Evolutionary conservation across 2,113 vertebrate genomes (phyloP), one percentile per base, ranked within the genome.

Genomic region (Hydrochoerus hydrochaeris): DNA sequence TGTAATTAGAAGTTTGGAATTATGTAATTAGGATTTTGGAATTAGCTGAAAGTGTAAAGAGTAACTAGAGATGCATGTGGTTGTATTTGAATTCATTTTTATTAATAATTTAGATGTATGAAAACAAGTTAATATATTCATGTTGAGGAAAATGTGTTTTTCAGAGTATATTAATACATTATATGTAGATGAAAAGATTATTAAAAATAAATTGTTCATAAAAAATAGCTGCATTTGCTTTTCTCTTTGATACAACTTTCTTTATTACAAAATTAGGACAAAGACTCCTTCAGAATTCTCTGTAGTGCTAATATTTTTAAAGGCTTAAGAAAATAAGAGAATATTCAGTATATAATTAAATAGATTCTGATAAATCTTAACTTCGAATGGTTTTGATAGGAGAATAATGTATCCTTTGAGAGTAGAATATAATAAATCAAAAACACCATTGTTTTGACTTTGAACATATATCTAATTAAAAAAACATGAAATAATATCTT

Each of bases 51-150:
- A 4, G 13, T 69, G 19, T 73, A 73, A 22, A 38, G 19, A 24
- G 20, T 85, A 13, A 41, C 60, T 49, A 71, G 17, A 75, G 19
- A 81, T 75, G 5, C 6, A 38, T 65, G 7, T 73, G 14, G 3
- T 83, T 93, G 22, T 52, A 69, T 57, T 90, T 94, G 84, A 93
- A 32, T 65, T 89, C 58, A 92, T 1, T 80, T 93, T 91, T 65
- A 90, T 26, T 63, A 84, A 52, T 24, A 91, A 65, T 67, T 87
- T 84, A 83, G 41, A 58, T 7, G 0, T 65, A 44, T 20, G 65
- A 67, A 67, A 67, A 67, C 65, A 16, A 67, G 32, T 67, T 35
- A 35, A n/a, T 69, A 19, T 69, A 69, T n/a, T 41, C n/a, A 71
- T 20, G 41, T 1, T 73, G 52, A 89, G 75, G 41, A 38, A 85